These are phyloP conservation scores for Colaptes auratus DNA, from an alignment of 2,113 vertebrate genomes.

Conservation along the genomic window DNA sequence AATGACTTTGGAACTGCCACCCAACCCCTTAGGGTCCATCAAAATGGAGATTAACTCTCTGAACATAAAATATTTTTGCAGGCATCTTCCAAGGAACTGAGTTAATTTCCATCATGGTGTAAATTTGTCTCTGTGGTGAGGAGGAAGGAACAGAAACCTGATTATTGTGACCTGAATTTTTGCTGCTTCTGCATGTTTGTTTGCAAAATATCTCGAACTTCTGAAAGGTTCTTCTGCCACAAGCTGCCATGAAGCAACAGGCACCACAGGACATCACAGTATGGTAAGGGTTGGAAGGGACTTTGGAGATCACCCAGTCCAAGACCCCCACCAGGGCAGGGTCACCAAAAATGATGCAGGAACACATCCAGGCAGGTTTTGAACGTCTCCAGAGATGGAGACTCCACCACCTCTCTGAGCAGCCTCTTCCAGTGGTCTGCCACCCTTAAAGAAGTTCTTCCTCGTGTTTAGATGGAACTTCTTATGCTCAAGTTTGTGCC, in stretches of 20 bases:
- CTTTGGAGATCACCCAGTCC: too few species aligned
- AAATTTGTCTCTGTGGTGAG: not conserved
- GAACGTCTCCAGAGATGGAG: too few species aligned
- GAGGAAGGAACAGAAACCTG: not conserved
- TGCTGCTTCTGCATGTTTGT: not conserved
- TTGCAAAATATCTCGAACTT: not conserved
- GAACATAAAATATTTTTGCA: not conserved
- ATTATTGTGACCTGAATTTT: not conserved
- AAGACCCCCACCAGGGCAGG: too few species aligned
- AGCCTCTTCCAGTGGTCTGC: too few species aligned
- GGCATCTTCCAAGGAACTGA: not conserved
- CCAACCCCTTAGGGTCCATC: constrained; percentile 2
- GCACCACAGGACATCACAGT: too few species aligned
- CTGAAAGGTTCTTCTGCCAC: not conserved
- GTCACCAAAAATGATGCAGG: too few species aligned
- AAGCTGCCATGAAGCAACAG: not conserved
- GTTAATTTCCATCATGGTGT: not conserved
- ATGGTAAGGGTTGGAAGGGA: too few species aligned
- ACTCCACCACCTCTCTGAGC: too few species aligned
- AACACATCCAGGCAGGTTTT: too few species aligned
- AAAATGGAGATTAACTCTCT: constrained; percentile 9
- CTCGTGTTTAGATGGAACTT: too few species aligned
- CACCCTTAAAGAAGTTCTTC: too few species aligned
- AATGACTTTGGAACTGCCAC: constrained; percentile 16
- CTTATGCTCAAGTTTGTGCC: not conserved